Conservation (phyloP, 2,113 vertebrate genomes). For the Channa maculata region DNA sequence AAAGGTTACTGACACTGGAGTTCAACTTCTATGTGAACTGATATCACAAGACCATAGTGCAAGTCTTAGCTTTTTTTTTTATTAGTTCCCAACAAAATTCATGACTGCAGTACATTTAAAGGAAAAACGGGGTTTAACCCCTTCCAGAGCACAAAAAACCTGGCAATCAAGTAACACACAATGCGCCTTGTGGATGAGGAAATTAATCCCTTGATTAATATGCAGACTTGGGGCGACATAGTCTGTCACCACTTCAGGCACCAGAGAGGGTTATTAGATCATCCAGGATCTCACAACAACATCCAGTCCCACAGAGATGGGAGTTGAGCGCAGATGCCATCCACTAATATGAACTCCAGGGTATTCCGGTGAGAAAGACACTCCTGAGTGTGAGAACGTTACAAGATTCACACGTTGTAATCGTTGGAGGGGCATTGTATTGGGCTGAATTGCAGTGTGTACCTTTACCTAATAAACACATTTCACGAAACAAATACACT, state of each 20-base stretch:
- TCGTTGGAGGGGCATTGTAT: background rate
- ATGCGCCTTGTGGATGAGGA: background rate
- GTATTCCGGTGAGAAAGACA: conserved; percentile 19
- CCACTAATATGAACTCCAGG: conserved; percentile 49
- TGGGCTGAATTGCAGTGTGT: background rate
- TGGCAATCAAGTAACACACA: no score
- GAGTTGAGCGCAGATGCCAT: conserved; percentile 52
- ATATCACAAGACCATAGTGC: conserved; percentile 25
- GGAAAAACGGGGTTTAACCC: background rate
- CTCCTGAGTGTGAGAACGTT: conserved; percentile 4
- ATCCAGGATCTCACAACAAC: conserved; percentile 22
- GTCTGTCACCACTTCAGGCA: conserved; percentile 12
- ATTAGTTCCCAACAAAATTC: background rate
- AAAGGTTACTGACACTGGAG: conserved; percentile 45
- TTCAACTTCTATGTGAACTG: conserved; percentile 37
- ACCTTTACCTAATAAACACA: background rate
- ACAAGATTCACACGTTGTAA: background rate
- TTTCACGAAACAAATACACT: background rate
- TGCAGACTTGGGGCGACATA: conserved; percentile 1
- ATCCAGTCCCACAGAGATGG: conserved; percentile 18
- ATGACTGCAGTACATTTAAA: background rate
- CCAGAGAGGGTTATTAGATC: conserved; percentile 30
- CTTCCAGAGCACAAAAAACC: background rate
- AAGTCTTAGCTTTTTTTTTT: background rate
- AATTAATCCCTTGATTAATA: conserved; percentile 19